Percentiles rank a stretch among this genome's conserved stretches.
Evolutionary conservation across 2,797 vertebrate species (phyloP).

Genomic region (Sciurus carolinensis): DNA sequence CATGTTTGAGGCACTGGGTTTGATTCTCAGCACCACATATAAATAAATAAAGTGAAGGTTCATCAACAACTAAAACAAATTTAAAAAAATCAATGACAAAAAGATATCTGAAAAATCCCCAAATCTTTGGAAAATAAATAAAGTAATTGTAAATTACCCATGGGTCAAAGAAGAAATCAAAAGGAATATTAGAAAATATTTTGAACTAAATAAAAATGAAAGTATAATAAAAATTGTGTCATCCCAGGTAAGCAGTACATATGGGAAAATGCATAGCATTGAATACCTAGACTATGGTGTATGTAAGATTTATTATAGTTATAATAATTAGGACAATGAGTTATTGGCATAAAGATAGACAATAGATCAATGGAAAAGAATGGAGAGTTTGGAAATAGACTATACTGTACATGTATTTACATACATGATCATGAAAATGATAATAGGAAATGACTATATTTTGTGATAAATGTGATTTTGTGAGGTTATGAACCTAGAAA

Average conservation of each 20-base stretch:
- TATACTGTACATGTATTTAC: not conserved
- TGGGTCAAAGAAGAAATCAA: not conserved
- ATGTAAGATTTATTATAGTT: not conserved
- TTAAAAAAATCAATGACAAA: not conserved
- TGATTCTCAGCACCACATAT: too few relatives aligned
- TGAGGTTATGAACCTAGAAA: not conserved
- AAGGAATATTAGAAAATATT: not conserved
- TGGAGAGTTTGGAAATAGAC: not conserved
- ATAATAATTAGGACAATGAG: not conserved
- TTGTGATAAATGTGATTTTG: not conserved
- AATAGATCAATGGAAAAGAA: not conserved
- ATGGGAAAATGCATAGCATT: not conserved
- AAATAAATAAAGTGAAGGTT: too few relatives aligned
- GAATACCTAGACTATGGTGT: not conserved
- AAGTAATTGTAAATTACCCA: not conserved
- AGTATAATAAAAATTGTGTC: not conserved
- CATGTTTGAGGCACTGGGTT: too few relatives aligned
- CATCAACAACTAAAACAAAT: too few relatives aligned
- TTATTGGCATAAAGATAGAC: not conserved
- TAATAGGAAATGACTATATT: not conserved
- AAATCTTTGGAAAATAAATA: not conserved
- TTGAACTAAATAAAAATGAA: not conserved
- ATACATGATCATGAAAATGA: not conserved
- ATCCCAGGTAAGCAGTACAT: not conserved
- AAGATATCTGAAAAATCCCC: not conserved